A percentile compares a stretch with the other conserved stretches of the same genome.
Conservation (phyloP, 1,140 invertebrate species). For the Saccostrea cuccullata region DNA sequence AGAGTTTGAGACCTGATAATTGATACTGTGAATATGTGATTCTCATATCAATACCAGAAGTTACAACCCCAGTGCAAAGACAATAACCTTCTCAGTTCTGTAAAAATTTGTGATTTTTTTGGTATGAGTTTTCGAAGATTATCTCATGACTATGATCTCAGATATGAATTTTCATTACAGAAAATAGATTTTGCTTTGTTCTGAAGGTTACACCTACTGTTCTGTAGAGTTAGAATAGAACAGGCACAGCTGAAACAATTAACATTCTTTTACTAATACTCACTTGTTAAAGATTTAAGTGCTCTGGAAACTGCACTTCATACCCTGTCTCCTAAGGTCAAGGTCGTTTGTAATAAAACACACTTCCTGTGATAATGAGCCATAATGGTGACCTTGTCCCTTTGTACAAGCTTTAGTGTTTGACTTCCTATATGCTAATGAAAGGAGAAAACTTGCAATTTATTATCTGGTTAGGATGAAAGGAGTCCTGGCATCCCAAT, state of each 20-base stretch:
- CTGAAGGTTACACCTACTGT: neutral
- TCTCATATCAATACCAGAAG: neutral
- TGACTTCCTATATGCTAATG: neutral
- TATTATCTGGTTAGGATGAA: neutral
- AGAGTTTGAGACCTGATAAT: neutral
- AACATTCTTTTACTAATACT: slow-evolving; percentile 1
- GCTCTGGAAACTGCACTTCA: neutral
- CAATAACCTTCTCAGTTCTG: neutral
- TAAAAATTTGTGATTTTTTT: neutral
- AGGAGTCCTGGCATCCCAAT: neutral
- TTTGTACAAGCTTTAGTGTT: neutral
- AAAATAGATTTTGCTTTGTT: neutral
- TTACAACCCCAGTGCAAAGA: neutral
- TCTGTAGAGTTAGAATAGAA: neutral
- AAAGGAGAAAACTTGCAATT: neutral
- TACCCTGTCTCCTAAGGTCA: slow-evolving; percentile 8
- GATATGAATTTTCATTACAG: neutral
- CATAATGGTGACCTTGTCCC: neutral
- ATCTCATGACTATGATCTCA: neutral
- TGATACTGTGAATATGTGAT: neutral
- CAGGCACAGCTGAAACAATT: slow-evolving; percentile 22
- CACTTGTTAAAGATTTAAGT: neutral
- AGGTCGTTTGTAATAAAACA: neutral
- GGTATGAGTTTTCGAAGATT: neutral
- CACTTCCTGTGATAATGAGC: slow-evolving; percentile 7